Evolutionary conservation across 2,888 invertebrate genomes (phyloP).

Genomic region (Clivina fossor): DNA sequence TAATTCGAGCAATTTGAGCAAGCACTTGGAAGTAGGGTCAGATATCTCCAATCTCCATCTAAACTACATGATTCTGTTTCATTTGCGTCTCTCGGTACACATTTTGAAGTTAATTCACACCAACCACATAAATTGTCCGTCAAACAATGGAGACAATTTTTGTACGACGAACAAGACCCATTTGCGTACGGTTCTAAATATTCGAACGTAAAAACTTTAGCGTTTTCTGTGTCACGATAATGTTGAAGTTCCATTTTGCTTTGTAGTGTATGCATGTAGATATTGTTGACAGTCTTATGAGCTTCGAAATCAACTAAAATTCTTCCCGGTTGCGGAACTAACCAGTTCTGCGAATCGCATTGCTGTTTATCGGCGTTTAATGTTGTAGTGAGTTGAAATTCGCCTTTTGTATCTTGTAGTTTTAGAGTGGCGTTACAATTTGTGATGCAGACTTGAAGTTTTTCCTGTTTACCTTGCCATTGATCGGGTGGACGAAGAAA

Average conservation of each 20-base stretch:
- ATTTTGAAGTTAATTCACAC: slow-evolving; percentile 78
- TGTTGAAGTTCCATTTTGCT: slow-evolving; percentile 84
- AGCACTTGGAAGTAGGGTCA: slow-evolving; percentile 78
- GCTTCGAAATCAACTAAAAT: slow-evolving; percentile 55
- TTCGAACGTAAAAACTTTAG: slow-evolving; percentile 85
- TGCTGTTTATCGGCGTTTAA: slow-evolving; percentile 67
- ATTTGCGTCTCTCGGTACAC: slow-evolving; percentile 68
- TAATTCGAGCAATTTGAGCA: slow-evolving; percentile 89
- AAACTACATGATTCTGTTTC: slow-evolving; percentile 63
- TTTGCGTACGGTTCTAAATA: slow-evolving; percentile 86
- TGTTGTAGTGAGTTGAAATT: slow-evolving; percentile 60
- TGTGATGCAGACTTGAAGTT: slow-evolving; percentile 76
- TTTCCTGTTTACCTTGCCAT: slow-evolving; percentile 70
- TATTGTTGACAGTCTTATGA: slow-evolving; percentile 52
- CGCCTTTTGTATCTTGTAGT: slow-evolving; percentile 55
- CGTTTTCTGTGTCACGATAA: slow-evolving; percentile 68
- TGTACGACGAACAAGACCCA: slow-evolving; percentile 74
- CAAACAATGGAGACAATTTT: slow-evolving; percentile 84
- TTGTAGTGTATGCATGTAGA: slow-evolving; percentile 55
- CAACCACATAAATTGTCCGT: slow-evolving; percentile 89
- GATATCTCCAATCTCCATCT: slow-evolving; percentile 71
- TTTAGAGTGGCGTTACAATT: slow-evolving; percentile 71
- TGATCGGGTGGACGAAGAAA: slow-evolving; percentile 77
- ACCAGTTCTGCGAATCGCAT: slow-evolving; percentile 71
- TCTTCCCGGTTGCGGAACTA: slow-evolving; percentile 42